These are phyloP conservation scores for Dermatophagoides farinae DNA, from an alignment of 1,140 invertebrate genomes.

Conservation along the genomic window DNA sequence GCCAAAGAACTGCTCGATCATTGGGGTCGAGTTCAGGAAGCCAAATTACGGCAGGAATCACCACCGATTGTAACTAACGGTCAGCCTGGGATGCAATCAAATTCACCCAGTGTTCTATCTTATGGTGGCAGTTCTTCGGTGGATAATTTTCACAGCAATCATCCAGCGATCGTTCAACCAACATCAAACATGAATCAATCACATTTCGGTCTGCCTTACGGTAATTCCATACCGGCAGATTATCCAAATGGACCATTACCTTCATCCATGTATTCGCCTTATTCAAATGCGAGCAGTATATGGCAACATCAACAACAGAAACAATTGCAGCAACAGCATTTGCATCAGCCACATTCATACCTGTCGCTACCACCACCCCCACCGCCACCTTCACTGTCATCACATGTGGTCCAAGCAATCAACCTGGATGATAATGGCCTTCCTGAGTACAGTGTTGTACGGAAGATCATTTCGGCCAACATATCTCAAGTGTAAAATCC, in stretches of 20 bases:
- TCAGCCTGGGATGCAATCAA: background rate
- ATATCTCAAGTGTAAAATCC: background rate
- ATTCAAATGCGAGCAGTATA: conserved; percentile 1
- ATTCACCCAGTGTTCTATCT: background rate
- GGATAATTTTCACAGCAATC: background rate
- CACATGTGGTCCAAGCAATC: background rate
- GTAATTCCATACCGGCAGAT: background rate
- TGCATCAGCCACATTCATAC: background rate
- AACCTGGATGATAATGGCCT: conserved; percentile 2
- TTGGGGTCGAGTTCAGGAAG: conserved; percentile 17
- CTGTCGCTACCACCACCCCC: background rate
- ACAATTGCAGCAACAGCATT: background rate
- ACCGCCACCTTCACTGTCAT: background rate
- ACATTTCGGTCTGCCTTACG: background rate
- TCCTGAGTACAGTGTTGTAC: background rate
- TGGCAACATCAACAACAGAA: background rate
- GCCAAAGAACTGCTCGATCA: conserved; percentile 18
- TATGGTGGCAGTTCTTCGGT: conserved; percentile 4
- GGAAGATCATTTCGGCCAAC: background rate
- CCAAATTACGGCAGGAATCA: conserved; percentile 31
- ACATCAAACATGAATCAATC: background rate
- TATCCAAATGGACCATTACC: background rate
- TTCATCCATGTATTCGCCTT: background rate
- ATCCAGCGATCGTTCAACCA: background rate
- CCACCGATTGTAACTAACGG: conserved; percentile 33